phyloP scores from a whole-genome alignment of 2,113 vertebrate genomes.

The Campylomormyrus tamandua region DNA sequence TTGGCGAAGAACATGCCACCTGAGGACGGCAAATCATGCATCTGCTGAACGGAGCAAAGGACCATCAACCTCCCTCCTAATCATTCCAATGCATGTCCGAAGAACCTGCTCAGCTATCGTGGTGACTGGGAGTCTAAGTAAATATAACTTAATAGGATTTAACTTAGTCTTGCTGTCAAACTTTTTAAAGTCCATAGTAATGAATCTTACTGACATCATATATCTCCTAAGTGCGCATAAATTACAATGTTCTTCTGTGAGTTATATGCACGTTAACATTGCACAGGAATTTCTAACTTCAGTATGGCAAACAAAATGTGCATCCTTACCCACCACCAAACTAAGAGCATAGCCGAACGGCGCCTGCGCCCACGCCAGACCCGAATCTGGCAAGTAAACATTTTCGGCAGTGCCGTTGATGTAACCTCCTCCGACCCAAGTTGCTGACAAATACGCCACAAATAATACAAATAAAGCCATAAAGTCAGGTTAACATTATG shows the following conservation, averaged over 20 bases:
- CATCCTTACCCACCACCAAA: constrained; percentile 74
- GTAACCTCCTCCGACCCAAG: constrained; percentile 97
- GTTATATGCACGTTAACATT: neutral
- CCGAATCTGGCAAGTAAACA: constrained; percentile 82
- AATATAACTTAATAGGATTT: neutral
- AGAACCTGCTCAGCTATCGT: neutral
- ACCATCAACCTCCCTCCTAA: neutral
- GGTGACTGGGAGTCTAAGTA: neutral
- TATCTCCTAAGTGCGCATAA: neutral
- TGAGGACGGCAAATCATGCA: constrained; percentile 44
- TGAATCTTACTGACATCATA: neutral
- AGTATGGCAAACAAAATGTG: neutral
- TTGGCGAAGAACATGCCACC: constrained; percentile 97
- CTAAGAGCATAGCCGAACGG: constrained; percentile 95
- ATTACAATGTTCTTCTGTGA: neutral
- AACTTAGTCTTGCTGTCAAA: neutral
- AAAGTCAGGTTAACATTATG: neutral
- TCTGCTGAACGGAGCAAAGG: neutral
- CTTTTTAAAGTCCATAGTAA: neutral
- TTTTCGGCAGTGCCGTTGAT: constrained; percentile 97
- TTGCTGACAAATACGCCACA: constrained; percentile 58
- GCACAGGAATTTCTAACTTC: neutral
- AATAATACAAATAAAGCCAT: neutral
- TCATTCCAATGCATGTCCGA: neutral
- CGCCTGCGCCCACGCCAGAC: constrained; percentile 94